phyloP scores from a whole-genome alignment of 2,797 vertebrate genomes.

The Gila robusta region DNA sequence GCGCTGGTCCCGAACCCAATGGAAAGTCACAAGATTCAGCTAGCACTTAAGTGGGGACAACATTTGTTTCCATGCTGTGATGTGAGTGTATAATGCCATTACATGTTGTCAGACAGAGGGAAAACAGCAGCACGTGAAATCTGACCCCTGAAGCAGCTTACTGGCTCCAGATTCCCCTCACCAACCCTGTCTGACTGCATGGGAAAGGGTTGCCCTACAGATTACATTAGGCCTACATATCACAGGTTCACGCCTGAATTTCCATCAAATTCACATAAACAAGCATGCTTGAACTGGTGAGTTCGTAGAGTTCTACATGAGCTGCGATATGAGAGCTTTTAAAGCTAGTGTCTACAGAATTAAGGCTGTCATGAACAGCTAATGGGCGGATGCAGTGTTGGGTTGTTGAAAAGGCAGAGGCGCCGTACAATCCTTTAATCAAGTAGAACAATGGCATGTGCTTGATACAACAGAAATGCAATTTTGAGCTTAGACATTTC shows the following conservation, averaged over 20 bases:
- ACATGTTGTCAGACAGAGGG: constrained; percentile 43
- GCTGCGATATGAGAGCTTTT: neutral
- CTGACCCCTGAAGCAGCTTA: constrained; percentile 73
- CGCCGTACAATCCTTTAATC: constrained; percentile 43
- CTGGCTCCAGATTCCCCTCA: constrained; percentile 37
- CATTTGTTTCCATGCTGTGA: neutral
- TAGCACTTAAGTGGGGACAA: neutral
- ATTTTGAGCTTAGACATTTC: neutral
- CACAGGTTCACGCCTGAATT: constrained; percentile 56
- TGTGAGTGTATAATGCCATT: constrained; percentile 28
- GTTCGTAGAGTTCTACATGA: neutral
- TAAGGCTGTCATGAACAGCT: neutral
- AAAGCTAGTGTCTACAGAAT: neutral
- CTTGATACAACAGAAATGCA: constrained; percentile 8
- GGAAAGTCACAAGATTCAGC: constrained; percentile 27
- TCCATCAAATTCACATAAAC: neutral
- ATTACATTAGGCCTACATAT: constrained; percentile 22
- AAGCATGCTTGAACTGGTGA: neutral
- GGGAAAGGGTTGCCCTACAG: constrained; percentile 22
- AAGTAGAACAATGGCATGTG: constrained; percentile 45
- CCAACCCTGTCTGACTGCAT: constrained; percentile 44
- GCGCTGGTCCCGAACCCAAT: neutral
- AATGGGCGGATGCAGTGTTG: constrained; percentile 53
- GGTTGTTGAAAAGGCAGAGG: constrained; percentile 42
- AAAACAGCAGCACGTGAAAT: constrained; percentile 73